These are phyloP conservation scores for Drosophila funebris DNA, from an alignment of 1,140 invertebrate genomes.

Conservation along the genomic window DNA sequence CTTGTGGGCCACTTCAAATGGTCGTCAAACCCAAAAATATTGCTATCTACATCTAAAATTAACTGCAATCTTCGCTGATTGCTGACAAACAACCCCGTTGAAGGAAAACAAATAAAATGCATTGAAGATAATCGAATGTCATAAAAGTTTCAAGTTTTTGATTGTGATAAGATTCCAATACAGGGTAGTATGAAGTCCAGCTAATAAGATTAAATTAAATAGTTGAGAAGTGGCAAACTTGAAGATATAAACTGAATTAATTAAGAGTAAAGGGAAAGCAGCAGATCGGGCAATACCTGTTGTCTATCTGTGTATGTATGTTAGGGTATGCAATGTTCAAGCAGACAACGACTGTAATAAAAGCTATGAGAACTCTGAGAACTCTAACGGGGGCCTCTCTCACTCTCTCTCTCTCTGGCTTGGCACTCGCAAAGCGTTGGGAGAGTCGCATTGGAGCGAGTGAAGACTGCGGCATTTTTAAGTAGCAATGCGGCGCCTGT, in stretches of 20 bases:
- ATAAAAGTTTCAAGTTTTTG: background rate
- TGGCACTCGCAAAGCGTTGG: background rate
- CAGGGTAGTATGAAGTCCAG: background rate
- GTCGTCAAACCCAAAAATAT: background rate
- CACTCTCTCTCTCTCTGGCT: background rate
- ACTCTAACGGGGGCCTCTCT: background rate
- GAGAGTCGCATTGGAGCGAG: too few relatives aligned
- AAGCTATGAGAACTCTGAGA: background rate
- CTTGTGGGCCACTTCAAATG: background rate
- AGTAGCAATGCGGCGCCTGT: conserved; percentile 16
- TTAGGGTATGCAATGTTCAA: background rate
- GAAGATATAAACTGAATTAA: background rate
- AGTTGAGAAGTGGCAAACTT: background rate
- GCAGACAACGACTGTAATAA: background rate
- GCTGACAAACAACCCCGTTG: background rate
- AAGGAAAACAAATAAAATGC: background rate
- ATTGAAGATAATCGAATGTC: background rate
- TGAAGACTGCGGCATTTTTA: conserved; percentile 24
- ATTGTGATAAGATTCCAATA: background rate
- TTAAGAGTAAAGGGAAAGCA: background rate
- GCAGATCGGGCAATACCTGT: background rate
- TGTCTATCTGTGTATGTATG: too few relatives aligned
- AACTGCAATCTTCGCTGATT: conserved; percentile 9
- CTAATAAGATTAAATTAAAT: background rate
- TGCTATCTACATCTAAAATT: background rate